Base-by-base conservation (phyloP, 2,797 vertebrate species). In the Notolabrus celidotus region DNA sequence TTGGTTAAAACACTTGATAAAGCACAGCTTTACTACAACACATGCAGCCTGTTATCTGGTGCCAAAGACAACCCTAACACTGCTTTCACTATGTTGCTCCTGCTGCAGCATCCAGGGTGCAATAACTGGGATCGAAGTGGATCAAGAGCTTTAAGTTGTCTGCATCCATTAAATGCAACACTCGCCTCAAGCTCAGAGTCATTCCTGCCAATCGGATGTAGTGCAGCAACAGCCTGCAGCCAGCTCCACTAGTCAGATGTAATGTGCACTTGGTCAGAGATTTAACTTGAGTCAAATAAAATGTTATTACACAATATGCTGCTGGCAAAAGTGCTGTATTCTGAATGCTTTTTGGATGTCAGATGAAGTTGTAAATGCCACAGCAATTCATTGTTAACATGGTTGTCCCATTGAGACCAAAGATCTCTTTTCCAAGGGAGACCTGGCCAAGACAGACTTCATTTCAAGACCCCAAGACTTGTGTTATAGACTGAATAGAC, bases 91-190 rank as follows among this genome's bases (percentile, higher is more conserved):
- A n/a, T 45, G n/a, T 39, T 70, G 43, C 34, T 34, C 38, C 49
- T 36, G 33, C 70, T 69, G 39, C 62, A 46, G 67, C 74, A 74
- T 74, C 51, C 42, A 1, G 19, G 42, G 63, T 54, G 55, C 55
- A 63, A 72, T 77, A 74, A 78, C 59, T 80, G 51, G 58, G 50
- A 77, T 36, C 42, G 23, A 71, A 73, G 53, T 54, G 62, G 67
- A 73, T 76, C 62, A 62, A 60, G 54, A 65, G 41, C 66, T 55
- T 19, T 16, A 67, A 72, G 74, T 74, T 41, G 36, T 71, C 74
- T 38, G 42, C 74, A 57, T n/a, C 43, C 36, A 84, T 88, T 70
- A 81, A 27, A 74, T 69, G 49, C 12, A 82, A 74, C 62, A 56
- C 64, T 60, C 25, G 68, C 78, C 56, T 54, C 10, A 10, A 75